Conservation (phyloP, 1,140 invertebrate species). For the Caenorhabditis latens region DNA sequence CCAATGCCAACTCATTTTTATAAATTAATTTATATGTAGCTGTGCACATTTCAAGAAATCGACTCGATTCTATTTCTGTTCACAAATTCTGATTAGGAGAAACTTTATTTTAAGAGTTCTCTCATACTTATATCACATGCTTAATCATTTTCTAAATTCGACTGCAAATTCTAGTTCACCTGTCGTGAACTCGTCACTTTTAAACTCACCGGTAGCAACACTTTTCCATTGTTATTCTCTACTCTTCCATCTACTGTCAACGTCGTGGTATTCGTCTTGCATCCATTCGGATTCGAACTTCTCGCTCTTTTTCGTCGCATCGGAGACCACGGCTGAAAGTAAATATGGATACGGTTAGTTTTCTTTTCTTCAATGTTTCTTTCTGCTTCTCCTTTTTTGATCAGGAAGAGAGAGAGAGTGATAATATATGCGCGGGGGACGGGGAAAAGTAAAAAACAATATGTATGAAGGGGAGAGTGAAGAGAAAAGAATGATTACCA, state of each 20-base stretch:
- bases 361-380: background rate
- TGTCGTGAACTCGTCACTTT: slow-evolving; percentile 1
- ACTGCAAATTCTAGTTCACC: background rate
- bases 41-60: background rate
- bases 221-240: slow-evolving; percentile 42
- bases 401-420: background rate
- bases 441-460: slow-evolving; percentile 4
- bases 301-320: slow-evolving; percentile 39
- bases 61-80: slow-evolving; percentile 19
- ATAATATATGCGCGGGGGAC: slow-evolving; percentile 47
- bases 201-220: slow-evolving; percentile 29
- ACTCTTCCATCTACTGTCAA: background rate
- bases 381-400: slow-evolving; percentile 31
- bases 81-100: background rate
- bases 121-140: background rate
- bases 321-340: slow-evolving; percentile 45
- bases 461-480: background rate
- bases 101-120: slow-evolving; percentile 16
- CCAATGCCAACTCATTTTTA: background rate
- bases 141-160: slow-evolving; percentile 12
- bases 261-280: background rate
- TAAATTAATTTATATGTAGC: background rate
- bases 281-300: slow-evolving; percentile 50
- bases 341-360: slow-evolving; percentile 31
- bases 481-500: slow-evolving; percentile 40